A percentile compares a stretch with the other conserved stretches of the same genome.
These are phyloP conservation scores for Myrmecophaga tridactyla DNA, from an alignment of 2,113 vertebrate genomes.

Conservation along the genomic window DNA sequence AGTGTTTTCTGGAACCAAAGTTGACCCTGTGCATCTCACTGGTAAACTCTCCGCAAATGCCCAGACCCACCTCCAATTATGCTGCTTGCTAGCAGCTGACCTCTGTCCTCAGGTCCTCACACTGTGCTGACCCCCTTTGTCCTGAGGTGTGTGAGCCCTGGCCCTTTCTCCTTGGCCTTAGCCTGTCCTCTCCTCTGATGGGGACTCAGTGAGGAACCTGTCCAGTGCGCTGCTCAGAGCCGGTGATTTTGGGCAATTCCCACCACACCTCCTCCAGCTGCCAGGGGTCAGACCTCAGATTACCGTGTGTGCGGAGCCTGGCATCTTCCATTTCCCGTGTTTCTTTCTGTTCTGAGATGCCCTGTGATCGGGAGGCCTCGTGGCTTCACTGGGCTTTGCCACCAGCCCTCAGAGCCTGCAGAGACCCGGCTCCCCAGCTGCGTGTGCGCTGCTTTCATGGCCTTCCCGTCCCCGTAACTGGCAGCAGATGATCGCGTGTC, in stretches of 20 bases:
- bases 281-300: neutral
- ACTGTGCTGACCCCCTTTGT: too few species aligned
- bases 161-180: too few species aligned
- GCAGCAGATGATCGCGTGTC: slow-evolving; percentile 62
- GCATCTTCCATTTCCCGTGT: neutral
- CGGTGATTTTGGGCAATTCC: slow-evolving; percentile 32
- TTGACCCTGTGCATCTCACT: neutral
- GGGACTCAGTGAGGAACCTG: neutral
- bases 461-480: slow-evolving; percentile 44
- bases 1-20: too few species aligned
- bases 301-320: neutral
- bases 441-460: slow-evolving; percentile 72
- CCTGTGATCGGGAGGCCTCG: too few species aligned
- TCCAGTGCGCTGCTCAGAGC: neutral
- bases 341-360: slow-evolving; percentile 53
- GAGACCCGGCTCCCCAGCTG: slow-evolving; percentile 55
- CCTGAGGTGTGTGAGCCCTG: neutral
- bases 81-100: fast-evolving
- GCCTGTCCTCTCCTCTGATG: neutral
- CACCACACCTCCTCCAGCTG: neutral
- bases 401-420: slow-evolving; percentile 65
- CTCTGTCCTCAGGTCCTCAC: too few species aligned
- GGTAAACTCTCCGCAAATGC: neutral
- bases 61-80: neutral
- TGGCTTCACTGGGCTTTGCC: slow-evolving; percentile 72